These are phyloP conservation scores for Atta cephalotes DNA, from an alignment of 1,140 invertebrate species.

Conservation along the genomic window DNA sequence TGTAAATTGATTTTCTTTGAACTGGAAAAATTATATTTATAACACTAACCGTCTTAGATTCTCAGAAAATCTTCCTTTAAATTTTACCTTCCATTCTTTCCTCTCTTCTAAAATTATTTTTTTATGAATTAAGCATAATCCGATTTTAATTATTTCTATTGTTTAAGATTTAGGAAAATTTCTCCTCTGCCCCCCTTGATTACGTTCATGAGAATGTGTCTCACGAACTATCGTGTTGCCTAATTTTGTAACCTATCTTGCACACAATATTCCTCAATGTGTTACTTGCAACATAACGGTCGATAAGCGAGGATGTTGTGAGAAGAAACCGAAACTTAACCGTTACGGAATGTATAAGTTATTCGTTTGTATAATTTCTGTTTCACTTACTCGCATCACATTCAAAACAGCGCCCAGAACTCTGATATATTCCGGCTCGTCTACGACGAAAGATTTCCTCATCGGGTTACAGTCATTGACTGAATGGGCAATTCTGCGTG, in stretches of 20 bases:
- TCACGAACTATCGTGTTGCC: background rate
- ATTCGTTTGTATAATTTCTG: conserved; percentile 43
- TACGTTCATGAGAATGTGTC: background rate
- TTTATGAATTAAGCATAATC: too few relatives aligned
- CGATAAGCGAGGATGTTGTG: background rate
- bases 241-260: background rate
- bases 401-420: background rate
- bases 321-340: conserved; percentile 33
- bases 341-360: conserved; percentile 41
- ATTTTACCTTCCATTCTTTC: too few relatives aligned
- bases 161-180: too few relatives aligned
- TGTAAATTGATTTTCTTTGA: too few relatives aligned
- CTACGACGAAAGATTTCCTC: conserved; percentile 35
- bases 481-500: conserved; percentile 58
- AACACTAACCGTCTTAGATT: too few relatives aligned
- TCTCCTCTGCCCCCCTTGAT: too few relatives aligned
- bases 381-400: conserved; percentile 24
- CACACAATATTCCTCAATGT: background rate
- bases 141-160: too few relatives aligned
- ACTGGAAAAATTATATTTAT: too few relatives aligned
- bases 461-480: conserved; percentile 34
- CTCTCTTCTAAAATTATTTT: too few relatives aligned
- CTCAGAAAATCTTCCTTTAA: too few relatives aligned
- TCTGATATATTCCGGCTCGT: conserved; percentile 9
- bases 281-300: background rate